Conservation (phyloP, 1,140 invertebrate genomes). For the Drosophila eugracilis region DNA sequence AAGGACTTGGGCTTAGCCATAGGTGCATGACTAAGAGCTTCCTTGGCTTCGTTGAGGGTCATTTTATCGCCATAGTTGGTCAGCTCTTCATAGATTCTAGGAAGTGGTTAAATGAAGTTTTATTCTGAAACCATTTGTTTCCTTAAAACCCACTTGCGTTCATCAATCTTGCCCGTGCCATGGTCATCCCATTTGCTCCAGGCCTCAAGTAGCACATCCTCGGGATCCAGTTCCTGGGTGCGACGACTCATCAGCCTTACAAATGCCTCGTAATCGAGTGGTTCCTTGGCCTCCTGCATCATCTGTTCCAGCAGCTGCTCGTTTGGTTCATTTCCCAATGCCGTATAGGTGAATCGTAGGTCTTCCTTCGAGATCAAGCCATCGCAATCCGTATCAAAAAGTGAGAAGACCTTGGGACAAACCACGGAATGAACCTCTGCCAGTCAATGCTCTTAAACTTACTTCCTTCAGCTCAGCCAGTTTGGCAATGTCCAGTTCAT, state of each 20-base stretch:
- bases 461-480: conserved; percentile 87
- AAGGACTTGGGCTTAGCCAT: conserved; percentile 85
- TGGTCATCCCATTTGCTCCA: conserved; percentile 87
- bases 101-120: not conserved
- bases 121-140: not conserved
- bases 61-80: conserved; percentile 87
- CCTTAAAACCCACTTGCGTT: conserved; percentile 85
- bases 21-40: conserved; percentile 88
- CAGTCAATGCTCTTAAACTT: conserved; percentile 14
- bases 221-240: conserved; percentile 87
- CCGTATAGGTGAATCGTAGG: conserved; percentile 86
- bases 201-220: conserved; percentile 87
- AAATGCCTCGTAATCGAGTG: conserved; percentile 87
- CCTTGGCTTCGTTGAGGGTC: conserved; percentile 86
- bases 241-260: conserved; percentile 87
- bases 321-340: conserved; percentile 86
- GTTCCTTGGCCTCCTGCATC: conserved; percentile 87
- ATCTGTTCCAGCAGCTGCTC: conserved; percentile 86
- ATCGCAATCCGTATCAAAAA: conserved; percentile 87
- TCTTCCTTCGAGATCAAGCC: conserved; percentile 87
- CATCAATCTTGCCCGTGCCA: conserved; percentile 86
- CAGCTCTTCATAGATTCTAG: conserved; percentile 87
- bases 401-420: conserved; percentile 86
- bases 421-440: not conserved
- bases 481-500: conserved; percentile 86